A percentile compares a stretch with the other conserved stretches of the same genome.
Evolutionary conservation across 2,797 vertebrate species (phyloP).

Genomic region (Peromyscus nudipes): DNA sequence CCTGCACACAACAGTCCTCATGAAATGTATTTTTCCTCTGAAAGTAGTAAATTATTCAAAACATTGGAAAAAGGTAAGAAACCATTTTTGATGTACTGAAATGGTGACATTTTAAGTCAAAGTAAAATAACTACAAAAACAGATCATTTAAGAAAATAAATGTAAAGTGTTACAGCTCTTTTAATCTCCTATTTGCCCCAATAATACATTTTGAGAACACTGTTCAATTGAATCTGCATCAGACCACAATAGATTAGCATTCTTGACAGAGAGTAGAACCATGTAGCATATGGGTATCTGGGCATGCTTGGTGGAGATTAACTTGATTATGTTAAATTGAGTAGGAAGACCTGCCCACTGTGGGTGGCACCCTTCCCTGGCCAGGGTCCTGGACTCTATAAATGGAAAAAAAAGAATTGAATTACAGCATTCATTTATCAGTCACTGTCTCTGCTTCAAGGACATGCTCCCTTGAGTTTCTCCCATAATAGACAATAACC

Average conservation of each 20-base stretch:
- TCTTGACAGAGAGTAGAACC: not conserved
- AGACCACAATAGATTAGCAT: constrained; percentile 18
- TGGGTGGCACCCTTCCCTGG: not conserved
- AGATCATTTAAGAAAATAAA: constrained; percentile 20
- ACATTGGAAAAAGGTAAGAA: not conserved
- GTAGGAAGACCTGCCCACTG: not conserved
- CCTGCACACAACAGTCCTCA: not conserved
- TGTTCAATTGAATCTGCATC: constrained; percentile 18
- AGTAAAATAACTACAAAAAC: not conserved
- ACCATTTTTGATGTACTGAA: not conserved
- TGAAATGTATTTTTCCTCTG: not conserved
- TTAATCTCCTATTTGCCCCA: not conserved
- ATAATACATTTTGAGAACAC: constrained; percentile 5
- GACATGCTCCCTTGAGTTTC: not conserved
- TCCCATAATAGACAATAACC: not conserved
- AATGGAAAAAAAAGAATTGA: not conserved
- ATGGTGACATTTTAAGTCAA: constrained; percentile 2
- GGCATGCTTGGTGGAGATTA: not conserved
- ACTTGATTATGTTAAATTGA: not conserved
- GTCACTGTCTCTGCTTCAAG: not conserved
- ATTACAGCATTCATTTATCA: not conserved
- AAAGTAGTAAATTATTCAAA: constrained; percentile 9
- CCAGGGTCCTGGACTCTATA: not conserved
- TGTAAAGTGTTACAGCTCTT: not conserved
- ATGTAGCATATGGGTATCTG: not conserved